Conservation (phyloP, 2,113 vertebrate genomes). For the Halichoeres trimaculatus region DNA sequence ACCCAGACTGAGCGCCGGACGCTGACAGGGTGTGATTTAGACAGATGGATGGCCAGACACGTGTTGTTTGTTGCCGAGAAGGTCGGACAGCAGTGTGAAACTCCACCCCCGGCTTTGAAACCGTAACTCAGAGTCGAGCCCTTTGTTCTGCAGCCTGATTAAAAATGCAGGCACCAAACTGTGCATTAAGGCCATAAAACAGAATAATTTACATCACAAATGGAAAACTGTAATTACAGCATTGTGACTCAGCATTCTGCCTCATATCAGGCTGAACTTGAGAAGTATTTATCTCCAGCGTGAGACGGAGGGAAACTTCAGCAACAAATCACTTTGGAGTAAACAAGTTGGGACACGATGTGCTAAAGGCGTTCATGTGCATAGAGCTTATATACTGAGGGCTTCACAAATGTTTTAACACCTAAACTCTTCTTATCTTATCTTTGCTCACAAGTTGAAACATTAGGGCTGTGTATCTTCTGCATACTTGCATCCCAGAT, state of each 20-base stretch:
- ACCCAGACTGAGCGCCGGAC: slow-evolving; percentile 50
- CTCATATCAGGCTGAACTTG: not conserved
- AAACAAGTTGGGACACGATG: not conserved
- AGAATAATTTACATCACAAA: slow-evolving; percentile 36
- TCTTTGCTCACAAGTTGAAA: too few relatives aligned
- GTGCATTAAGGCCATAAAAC: slow-evolving; percentile 36
- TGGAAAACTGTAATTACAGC: slow-evolving; percentile 37
- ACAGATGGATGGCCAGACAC: slow-evolving; percentile 73
- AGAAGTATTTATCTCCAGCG: not conserved
- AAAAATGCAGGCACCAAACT: slow-evolving; percentile 36
- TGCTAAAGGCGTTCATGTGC: not conserved
- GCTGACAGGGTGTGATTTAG: slow-evolving; percentile 77
- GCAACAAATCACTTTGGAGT: not conserved
- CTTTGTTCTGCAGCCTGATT: slow-evolving; percentile 37
- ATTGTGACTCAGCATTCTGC: slow-evolving; percentile 24
- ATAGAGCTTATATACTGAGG: not conserved
- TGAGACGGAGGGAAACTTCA: not conserved
- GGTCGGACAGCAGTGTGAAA: slow-evolving; percentile 68
- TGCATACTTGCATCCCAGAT: too few relatives aligned
- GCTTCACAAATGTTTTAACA: not conserved
- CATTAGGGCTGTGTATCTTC: too few relatives aligned
- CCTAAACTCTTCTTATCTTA: too few relatives aligned
- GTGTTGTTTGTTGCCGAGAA: slow-evolving; percentile 72
- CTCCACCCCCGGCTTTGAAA: slow-evolving; percentile 55
- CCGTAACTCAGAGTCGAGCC: slow-evolving; percentile 41